Conservation (phyloP, 2,888 invertebrate genomes). For the Calameuta filiformis region DNA sequence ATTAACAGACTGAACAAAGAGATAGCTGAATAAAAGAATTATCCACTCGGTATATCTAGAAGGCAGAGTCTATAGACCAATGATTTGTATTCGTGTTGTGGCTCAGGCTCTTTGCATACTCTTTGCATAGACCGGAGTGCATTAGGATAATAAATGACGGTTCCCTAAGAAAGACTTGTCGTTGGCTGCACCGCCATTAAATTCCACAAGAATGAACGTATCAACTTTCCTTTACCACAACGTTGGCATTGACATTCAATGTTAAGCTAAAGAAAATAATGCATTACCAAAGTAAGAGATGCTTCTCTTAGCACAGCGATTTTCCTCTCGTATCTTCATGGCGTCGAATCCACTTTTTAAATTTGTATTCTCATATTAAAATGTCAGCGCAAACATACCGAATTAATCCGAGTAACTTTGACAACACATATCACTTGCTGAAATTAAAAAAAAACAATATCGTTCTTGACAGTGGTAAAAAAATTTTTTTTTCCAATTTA, state of each 20-base stretch:
- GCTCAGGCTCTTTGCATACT: slow-evolving; percentile 1
- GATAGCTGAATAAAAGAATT: background rate
- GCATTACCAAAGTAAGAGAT: slow-evolving; percentile 56
- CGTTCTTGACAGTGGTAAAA: background rate
- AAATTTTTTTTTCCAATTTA: background rate
- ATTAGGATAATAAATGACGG: slow-evolving; percentile 4
- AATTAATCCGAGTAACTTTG: background rate
- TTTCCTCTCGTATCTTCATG: slow-evolving; percentile 60
- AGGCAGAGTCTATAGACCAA: background rate
- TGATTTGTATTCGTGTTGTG: background rate
- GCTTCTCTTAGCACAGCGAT: slow-evolving; percentile 52
- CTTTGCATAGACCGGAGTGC: background rate
- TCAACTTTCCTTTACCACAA: background rate
- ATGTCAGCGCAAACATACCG: background rate
- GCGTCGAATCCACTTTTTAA: background rate
- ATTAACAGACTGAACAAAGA: background rate
- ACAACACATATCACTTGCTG: background rate
- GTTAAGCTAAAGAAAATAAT: slow-evolving; percentile 8
- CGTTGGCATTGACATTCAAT: background rate
- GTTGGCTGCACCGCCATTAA: background rate
- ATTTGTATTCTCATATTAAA: background rate
- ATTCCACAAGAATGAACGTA: background rate
- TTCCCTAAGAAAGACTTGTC: background rate
- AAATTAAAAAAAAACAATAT: background rate
- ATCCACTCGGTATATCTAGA: background rate